phyloP scores from a whole-genome alignment of 1,140 invertebrate species.

The Propsilocerus akamusi region DNA sequence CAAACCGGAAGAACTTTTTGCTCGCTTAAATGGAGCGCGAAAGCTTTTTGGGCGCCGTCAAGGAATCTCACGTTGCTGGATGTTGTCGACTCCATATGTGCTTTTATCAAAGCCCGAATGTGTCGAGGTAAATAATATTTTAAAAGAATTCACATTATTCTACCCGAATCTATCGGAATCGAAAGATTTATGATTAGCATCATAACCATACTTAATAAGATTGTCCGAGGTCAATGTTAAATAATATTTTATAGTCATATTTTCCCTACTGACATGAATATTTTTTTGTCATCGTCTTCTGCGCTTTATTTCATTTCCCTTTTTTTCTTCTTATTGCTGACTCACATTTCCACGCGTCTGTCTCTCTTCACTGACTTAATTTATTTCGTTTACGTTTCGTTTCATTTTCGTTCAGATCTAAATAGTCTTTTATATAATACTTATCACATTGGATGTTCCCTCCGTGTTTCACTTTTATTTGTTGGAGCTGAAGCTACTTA shows the following conservation, averaged over 20 bases:
- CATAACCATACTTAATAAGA: neutral
- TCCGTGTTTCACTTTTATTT: too few relatives aligned
- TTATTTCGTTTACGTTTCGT: too few relatives aligned
- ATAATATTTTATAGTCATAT: neutral
- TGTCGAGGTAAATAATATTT: slow-evolving; percentile 20
- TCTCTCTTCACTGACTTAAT: too few relatives aligned
- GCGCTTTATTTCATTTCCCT: neutral
- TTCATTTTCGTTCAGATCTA: too few relatives aligned
- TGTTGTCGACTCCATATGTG: slow-evolving; percentile 25
- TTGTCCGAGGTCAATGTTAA: neutral
- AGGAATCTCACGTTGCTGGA: slow-evolving; percentile 29
- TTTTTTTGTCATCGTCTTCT: neutral
- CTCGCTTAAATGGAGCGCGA: slow-evolving; percentile 25
- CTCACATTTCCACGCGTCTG: too few relatives aligned
- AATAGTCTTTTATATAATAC: too few relatives aligned
- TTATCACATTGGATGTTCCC: too few relatives aligned
- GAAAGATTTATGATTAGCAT: neutral
- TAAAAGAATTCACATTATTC: neutral
- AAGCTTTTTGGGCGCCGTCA: slow-evolving; percentile 27
- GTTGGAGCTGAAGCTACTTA: too few relatives aligned
- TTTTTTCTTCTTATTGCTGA: too few relatives aligned
- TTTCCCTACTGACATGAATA: neutral
- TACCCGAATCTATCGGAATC: neutral
- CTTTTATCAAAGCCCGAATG: slow-evolving; percentile 28
- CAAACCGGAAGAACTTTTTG: slow-evolving; percentile 30